Percentiles rank a stretch among this genome's conserved stretches.
Evolutionary conservation across 2,797 vertebrate species (phyloP).

Genomic region (Sebastes paucispinis): DNA sequence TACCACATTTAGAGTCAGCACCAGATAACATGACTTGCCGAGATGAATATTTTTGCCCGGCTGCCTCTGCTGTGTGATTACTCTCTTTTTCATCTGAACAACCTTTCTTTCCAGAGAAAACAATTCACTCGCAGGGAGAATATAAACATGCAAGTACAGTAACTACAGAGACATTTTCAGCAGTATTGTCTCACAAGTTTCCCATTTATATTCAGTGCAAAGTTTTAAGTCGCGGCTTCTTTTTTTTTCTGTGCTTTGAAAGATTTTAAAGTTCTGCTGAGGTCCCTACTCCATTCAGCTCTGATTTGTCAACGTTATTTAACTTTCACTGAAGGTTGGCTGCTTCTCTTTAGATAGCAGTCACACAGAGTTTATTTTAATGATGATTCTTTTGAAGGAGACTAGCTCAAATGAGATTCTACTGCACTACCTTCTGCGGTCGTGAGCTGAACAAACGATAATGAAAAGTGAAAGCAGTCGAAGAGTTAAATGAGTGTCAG

Average conservation of each 20-base stretch:
- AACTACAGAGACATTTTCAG: neutral
- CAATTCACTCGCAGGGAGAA: neutral
- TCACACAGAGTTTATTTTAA: slow-evolving; percentile 30
- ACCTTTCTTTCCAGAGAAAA: slow-evolving; percentile 7
- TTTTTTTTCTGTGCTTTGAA: slow-evolving; percentile 4
- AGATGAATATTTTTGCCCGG: slow-evolving; percentile 19
- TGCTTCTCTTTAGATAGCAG: slow-evolving; percentile 7
- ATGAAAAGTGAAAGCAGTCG: neutral
- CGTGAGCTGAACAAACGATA: neutral
- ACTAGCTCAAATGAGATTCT: neutral
- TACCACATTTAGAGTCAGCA: neutral
- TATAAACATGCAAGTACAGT: slow-evolving; percentile 7
- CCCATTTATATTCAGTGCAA: slow-evolving; percentile 18
- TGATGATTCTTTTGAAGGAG: slow-evolving; percentile 14
- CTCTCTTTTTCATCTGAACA: slow-evolving; percentile 24
- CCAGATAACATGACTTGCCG: neutral
- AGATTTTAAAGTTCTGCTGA: slow-evolving; percentile 15
- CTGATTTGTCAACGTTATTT: slow-evolving; percentile 35
- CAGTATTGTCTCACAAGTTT: neutral
- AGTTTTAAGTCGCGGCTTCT: neutral
- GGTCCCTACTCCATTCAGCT: neutral
- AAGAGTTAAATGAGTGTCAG: neutral
- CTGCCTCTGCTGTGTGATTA: slow-evolving; percentile 2
- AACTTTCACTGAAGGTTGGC: neutral
- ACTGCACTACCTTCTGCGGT: slow-evolving; percentile 6